Percentiles rank a stretch among this genome's conserved stretches.
Conservation (phyloP, 2,113 vertebrate species). For the Alethe castanea region DNA sequence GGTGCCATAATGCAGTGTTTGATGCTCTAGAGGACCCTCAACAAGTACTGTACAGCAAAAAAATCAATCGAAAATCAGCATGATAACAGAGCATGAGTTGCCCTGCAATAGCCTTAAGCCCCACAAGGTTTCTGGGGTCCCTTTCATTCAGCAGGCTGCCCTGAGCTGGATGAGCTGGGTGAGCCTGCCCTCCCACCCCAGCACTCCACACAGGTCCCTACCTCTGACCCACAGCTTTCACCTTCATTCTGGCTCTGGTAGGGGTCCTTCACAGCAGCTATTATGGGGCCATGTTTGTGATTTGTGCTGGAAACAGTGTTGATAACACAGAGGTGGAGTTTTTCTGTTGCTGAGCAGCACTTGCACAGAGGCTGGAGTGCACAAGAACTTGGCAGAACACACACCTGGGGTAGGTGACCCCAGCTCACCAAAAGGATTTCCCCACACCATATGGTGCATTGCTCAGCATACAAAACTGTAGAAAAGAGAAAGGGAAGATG, state of each 20-base stretch:
- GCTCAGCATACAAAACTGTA: neutral
- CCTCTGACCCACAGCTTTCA: slow-evolving; percentile 30
- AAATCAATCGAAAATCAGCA: slow-evolving; percentile 78
- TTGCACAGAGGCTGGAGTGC: neutral
- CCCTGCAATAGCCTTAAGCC: slow-evolving; percentile 72
- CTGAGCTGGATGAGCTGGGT: neutral
- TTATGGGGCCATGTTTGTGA: neutral
- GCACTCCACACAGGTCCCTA: neutral
- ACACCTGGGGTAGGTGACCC: neutral
- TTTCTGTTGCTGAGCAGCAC: neutral
- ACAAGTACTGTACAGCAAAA: slow-evolving; percentile 73
- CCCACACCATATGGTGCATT: neutral
- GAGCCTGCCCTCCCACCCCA: neutral
- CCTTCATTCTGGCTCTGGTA: neutral
- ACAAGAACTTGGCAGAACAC: too few species aligned
- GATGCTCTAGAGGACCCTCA: slow-evolving; percentile 71
- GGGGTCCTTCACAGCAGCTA: neutral
- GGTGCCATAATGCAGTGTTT: slow-evolving; percentile 46
- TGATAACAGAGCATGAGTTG: slow-evolving; percentile 74
- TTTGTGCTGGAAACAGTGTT: neutral
- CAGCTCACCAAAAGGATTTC: neutral
- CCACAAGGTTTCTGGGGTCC: slow-evolving; percentile 59
- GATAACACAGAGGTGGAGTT: neutral
- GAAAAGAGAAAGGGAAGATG: neutral
- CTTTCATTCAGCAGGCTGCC: slow-evolving; percentile 62